phyloP scores from a whole-genome alignment of 2,888 invertebrate genomes.

The Coecobrya sp. region DNA sequence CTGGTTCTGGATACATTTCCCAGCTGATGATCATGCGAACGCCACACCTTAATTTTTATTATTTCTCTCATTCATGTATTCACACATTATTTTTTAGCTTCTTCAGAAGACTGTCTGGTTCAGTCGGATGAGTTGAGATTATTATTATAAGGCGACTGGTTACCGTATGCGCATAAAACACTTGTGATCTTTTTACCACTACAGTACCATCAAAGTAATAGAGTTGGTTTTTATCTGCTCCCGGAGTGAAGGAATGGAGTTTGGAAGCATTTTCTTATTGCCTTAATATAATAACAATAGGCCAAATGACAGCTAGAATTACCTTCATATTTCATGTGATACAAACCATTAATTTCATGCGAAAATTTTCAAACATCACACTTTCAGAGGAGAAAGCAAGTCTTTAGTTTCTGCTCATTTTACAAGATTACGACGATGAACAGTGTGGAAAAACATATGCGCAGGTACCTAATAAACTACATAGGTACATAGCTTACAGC shows the following conservation, averaged over 20 bases:
- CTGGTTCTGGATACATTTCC: too few relatives aligned
- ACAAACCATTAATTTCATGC: constrained; percentile 78
- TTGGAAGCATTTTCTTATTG: constrained; percentile 63
- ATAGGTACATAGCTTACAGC: not conserved
- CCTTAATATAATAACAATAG: constrained; percentile 76
- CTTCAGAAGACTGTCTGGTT: constrained; percentile 9
- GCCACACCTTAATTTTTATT: constrained; percentile 69
- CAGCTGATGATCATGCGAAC: constrained; percentile 3
- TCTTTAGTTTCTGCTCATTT: not conserved
- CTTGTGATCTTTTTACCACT: not conserved
- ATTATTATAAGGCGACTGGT: not conserved
- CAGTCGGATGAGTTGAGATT: not conserved
- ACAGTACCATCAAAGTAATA: constrained; percentile 26
- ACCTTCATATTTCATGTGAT: constrained; percentile 73
- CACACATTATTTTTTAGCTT: constrained; percentile 45
- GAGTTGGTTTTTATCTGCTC: constrained; percentile 49
- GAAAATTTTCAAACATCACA: constrained; percentile 69
- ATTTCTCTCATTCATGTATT: constrained; percentile 47
- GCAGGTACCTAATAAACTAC: constrained; percentile 5
- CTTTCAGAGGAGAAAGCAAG: constrained; percentile 24
- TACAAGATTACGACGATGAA: not conserved
- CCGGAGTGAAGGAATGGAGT: constrained; percentile 41
- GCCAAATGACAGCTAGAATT: constrained; percentile 73
- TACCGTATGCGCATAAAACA: not conserved
- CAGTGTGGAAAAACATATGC: not conserved